Evolutionary conservation across 1,140 invertebrate species (phyloP).

Genomic region (Steinernema feltiae): DNA sequence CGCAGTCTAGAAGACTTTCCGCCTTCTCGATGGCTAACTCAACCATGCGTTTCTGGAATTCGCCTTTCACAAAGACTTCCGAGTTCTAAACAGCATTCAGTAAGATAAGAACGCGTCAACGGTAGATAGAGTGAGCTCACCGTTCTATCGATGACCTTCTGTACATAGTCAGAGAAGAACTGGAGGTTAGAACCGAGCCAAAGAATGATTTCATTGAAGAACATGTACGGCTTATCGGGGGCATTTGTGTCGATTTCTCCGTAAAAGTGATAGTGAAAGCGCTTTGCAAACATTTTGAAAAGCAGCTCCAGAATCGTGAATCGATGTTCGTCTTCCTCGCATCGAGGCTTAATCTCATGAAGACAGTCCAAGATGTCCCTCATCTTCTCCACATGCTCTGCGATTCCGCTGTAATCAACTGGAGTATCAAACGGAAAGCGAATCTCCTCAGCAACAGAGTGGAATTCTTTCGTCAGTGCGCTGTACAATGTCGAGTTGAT

Average conservation of each 20-base stretch:
- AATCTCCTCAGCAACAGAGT: neutral
- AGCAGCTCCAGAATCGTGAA: neutral
- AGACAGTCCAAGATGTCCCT: neutral
- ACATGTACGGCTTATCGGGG: slow-evolving; percentile 16
- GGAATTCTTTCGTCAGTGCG: neutral
- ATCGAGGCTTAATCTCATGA: neutral
- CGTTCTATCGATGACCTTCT: neutral
- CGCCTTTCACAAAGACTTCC: neutral
- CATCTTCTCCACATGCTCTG: neutral
- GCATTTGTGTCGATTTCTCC: slow-evolving; percentile 18
- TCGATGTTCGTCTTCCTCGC: neutral
- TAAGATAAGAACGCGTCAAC: neutral
- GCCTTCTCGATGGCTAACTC: slow-evolving; percentile 21
- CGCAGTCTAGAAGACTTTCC: neutral
- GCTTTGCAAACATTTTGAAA: slow-evolving; percentile 9
- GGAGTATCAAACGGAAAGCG: neutral
- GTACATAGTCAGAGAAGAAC: slow-evolving; percentile 17
- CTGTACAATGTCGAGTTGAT: neutral
- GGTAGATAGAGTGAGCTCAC: neutral
- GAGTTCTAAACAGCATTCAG: neutral
- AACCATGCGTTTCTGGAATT: slow-evolving; percentile 20
- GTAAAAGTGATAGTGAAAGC: slow-evolving; percentile 24
- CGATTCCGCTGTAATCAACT: neutral
- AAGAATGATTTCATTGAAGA: slow-evolving; percentile 20
- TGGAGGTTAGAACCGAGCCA: slow-evolving; percentile 1